Percentiles rank a stretch among this genome's conserved stretches.
Evolutionary conservation across 2,888 invertebrate genomes (phyloP).

Genomic region (Melangyna quadrimaculata): DNA sequence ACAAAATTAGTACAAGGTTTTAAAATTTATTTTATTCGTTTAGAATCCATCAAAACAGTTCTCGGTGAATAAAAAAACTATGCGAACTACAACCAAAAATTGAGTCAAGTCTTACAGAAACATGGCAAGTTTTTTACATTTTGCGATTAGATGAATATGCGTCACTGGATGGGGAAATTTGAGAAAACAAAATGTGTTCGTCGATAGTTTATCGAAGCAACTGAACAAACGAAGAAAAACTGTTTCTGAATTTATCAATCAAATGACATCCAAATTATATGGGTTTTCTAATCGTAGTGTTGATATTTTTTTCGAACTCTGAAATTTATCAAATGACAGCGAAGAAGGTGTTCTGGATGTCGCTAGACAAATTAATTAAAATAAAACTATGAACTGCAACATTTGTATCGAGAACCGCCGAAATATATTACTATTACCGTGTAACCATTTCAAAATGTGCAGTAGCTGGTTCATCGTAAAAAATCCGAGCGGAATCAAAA

Average conservation of each 20-base stretch:
- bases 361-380: too few relatives aligned
- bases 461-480: background rate
- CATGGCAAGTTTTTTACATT: background rate
- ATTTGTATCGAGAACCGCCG: too few relatives aligned
- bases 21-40: too few relatives aligned
- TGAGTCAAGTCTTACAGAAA: background rate
- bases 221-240: conserved; percentile 6
- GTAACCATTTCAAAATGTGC: too few relatives aligned
- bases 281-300: background rate
- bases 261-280: background rate
- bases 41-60: background rate
- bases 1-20: too few relatives aligned
- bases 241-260: background rate
- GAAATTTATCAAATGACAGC: too few relatives aligned
- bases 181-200: conserved; percentile 14
- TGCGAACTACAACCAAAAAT: background rate
- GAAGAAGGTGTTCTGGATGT: too few relatives aligned
- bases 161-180: conserved; percentile 6
- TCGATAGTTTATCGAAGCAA: background rate
- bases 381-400: too few relatives aligned
- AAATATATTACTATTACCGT: too few relatives aligned
- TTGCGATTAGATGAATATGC: conserved; percentile 4
- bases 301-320: too few relatives aligned
- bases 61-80: background rate
- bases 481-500: background rate